Conservation (phyloP, 2,888 invertebrate genomes). For the Hemistola chrysoprasaria region DNA sequence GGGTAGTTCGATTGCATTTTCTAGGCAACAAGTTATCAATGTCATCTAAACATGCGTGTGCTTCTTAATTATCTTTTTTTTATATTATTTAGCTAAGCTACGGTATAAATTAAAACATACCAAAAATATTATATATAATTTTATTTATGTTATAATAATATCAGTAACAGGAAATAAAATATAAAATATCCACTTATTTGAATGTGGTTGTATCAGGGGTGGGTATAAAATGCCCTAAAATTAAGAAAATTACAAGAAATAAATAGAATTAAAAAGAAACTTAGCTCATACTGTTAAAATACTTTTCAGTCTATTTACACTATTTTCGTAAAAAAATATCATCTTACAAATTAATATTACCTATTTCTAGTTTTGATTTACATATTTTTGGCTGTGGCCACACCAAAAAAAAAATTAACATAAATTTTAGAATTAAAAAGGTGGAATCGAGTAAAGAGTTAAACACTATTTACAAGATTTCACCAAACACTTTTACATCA, state of each 20-base stretch:
- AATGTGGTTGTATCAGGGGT: slow-evolving; percentile 26
- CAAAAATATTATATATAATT: slow-evolving; percentile 14
- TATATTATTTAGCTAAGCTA: too few species aligned
- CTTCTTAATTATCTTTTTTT: too few species aligned
- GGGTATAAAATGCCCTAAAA: slow-evolving; percentile 35
- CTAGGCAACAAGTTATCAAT: too few species aligned
- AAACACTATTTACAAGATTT: slow-evolving; percentile 74
- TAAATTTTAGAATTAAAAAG: slow-evolving; percentile 24
- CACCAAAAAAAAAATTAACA: slow-evolving; percentile 16
- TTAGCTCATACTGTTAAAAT: slow-evolving; percentile 22
- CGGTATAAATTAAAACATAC: too few species aligned
- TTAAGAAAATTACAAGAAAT: slow-evolving; percentile 29
- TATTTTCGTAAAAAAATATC: slow-evolving; percentile 17
- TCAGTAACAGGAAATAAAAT: too few species aligned
- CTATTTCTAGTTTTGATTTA: slow-evolving; percentile 5
- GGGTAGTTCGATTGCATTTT: too few species aligned
- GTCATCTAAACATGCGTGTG: too few species aligned
- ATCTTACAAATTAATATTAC: slow-evolving; percentile 9
- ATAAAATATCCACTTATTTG: slow-evolving; percentile 21
- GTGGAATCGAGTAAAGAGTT: slow-evolving; percentile 76
- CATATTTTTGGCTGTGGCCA: slow-evolving; percentile 24
- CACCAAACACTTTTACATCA: slow-evolving; percentile 42
- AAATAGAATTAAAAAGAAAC: slow-evolving; percentile 31
- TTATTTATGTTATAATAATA: slow-evolving; percentile 7
- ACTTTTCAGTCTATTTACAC: slow-evolving; percentile 35